A percentile compares a stretch with the other conserved stretches of the same genome.
Conservation (phyloP, 2,888 invertebrate genomes). For the Seladonia tumulorum region DNA sequence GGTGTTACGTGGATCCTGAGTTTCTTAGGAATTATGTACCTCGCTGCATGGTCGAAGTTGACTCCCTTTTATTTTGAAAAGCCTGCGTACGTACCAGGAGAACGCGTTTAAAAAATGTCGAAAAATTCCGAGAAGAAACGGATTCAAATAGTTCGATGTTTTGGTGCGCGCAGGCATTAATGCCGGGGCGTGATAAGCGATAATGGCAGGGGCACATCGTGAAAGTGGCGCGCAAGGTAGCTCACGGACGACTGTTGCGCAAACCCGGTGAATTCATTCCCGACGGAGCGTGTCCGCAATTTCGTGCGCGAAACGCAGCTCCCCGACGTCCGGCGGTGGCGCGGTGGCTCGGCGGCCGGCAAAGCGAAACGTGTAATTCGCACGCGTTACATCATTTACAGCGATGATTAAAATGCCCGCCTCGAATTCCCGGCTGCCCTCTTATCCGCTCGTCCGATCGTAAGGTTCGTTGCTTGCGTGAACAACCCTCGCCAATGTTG, state of each 20-base stretch:
- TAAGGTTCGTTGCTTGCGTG: conserved; percentile 19
- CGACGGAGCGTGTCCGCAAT: conserved; percentile 46
- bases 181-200: conserved; percentile 20
- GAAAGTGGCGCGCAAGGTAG: conserved; percentile 33
- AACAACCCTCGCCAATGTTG: neutral
- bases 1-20: too few species aligned
- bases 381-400: conserved; percentile 49
- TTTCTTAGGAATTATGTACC: too few species aligned
- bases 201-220: conserved; percentile 32
- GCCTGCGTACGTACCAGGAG: too few species aligned
- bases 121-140: neutral
- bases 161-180: conserved; percentile 4
- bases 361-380: conserved; percentile 49
- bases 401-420: conserved; percentile 47
- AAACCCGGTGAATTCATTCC: conserved; percentile 37
- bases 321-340: conserved; percentile 3
- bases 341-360: conserved; percentile 30
- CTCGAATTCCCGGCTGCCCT: conserved; percentile 26
- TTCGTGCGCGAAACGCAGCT: conserved; percentile 36
- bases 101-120: neutral
- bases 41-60: too few species aligned
- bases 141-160: neutral
- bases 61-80: neutral
- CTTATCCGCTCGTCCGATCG: conserved; percentile 32
- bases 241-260: conserved; percentile 30